Evolutionary conservation across 2,888 invertebrate genomes (phyloP).

Genomic region (Coelinius sp.): DNA sequence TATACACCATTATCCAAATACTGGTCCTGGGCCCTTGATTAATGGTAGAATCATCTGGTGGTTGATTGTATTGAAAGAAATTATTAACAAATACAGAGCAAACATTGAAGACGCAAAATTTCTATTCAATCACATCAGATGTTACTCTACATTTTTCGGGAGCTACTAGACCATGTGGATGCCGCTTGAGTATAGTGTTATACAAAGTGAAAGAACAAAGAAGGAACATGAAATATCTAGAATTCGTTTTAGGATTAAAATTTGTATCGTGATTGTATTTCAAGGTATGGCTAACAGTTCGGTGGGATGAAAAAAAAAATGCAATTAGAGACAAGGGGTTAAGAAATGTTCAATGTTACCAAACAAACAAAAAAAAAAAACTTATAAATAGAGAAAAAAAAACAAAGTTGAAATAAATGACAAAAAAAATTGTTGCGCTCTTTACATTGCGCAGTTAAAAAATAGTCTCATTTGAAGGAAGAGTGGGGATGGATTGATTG

Average conservation of each 20-base stretch:
- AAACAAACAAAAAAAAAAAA: background rate
- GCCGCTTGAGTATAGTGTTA: slow-evolving; percentile 51
- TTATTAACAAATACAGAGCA: background rate
- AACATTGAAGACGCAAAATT: background rate
- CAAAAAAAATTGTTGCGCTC: slow-evolving; percentile 49
- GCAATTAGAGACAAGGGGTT: slow-evolving; percentile 45
- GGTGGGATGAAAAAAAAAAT: slow-evolving; percentile 24
- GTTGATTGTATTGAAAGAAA: background rate
- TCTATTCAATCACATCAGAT: background rate
- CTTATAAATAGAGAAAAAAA: background rate
- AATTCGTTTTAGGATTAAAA: slow-evolving; percentile 21
- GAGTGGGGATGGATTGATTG: slow-evolving; percentile 25
- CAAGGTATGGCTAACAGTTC: slow-evolving; percentile 47
- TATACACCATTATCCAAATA: slow-evolving; percentile 49
- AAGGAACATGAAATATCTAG: slow-evolving; percentile 21
- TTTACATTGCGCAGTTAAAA: slow-evolving; percentile 56
- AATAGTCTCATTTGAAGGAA: slow-evolving; percentile 52
- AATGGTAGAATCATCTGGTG: background rate
- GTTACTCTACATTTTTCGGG: background rate
- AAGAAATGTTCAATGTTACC: slow-evolving; percentile 57
- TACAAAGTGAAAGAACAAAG: slow-evolving; percentile 44
- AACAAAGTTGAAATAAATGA: slow-evolving; percentile 23
- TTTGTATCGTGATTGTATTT: slow-evolving; percentile 44
- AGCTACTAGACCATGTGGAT: slow-evolving; percentile 30
- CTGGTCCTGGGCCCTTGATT: background rate